These are phyloP conservation scores for Eonycteris spelaea DNA, from an alignment of 2,113 vertebrate genomes.

Conservation along the genomic window DNA sequence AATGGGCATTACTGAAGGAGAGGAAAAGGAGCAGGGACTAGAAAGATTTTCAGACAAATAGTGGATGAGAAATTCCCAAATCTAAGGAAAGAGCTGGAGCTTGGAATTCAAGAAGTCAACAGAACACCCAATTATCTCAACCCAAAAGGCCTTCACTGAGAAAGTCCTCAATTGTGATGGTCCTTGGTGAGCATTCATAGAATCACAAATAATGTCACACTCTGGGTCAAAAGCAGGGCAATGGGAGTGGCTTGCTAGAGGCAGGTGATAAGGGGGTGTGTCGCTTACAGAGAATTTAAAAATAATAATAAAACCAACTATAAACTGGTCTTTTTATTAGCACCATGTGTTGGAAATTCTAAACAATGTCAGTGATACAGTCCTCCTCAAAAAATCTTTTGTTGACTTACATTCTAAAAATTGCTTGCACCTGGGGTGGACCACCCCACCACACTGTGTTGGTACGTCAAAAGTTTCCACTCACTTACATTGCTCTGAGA, in stretches of 20 bases:
- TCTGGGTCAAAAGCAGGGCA: background rate
- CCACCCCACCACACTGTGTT: background rate
- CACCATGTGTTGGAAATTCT: background rate
- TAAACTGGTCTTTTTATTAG: constrained; percentile 9
- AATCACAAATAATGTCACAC: background rate
- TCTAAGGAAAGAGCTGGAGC: too few species aligned
- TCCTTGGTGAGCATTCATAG: background rate
- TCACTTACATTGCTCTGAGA: background rate
- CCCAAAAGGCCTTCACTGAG: background rate
- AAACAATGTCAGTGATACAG: background rate
- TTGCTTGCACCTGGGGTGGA: background rate
- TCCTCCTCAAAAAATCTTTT: background rate
- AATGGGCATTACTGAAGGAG: too few species aligned
- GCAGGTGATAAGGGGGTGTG: background rate
- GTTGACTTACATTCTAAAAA: background rate
- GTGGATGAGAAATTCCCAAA: too few species aligned
- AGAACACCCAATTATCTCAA: too few species aligned
- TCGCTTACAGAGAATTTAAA: background rate
- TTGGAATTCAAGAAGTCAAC: too few species aligned
- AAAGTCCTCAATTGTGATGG: background rate
- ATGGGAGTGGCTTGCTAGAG: background rate
- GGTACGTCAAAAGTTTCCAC: background rate
- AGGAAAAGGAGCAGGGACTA: too few species aligned
- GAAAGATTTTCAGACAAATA: too few species aligned
- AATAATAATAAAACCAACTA: background rate